Evolutionary conservation across 1,140 invertebrate genomes (phyloP).

Genomic region (Trichonephila clavipes): DNA sequence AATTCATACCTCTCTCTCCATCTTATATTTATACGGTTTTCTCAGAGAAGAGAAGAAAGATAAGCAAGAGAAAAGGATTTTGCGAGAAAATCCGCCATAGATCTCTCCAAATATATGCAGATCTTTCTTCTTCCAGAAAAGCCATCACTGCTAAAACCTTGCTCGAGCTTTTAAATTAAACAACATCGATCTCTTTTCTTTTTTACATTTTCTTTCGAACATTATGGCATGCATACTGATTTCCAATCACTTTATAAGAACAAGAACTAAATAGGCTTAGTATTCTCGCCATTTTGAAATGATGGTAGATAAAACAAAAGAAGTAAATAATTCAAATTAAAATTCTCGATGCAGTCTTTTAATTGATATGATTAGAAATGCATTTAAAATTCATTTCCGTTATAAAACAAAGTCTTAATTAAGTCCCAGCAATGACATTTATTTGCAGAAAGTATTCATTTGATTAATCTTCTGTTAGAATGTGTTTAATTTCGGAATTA

Average conservation of each 20-base stretch:
- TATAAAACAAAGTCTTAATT: not conserved
- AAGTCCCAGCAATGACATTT: not conserved
- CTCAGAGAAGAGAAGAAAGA: not conserved
- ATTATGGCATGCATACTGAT: not conserved
- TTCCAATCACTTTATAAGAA: not conserved
- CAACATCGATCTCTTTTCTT: not conserved
- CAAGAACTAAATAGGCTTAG: not conserved
- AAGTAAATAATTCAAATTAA: not conserved
- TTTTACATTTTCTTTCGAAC: not conserved
- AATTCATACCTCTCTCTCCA: not conserved
- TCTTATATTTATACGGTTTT: not conserved
- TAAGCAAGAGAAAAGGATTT: not conserved
- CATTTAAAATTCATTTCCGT: not conserved
- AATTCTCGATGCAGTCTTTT: not conserved
- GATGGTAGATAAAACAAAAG: not conserved
- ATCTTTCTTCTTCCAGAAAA: not conserved
- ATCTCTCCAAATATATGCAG: conserved; percentile 1
- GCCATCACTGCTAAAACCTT: not conserved
- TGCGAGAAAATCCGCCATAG: not conserved
- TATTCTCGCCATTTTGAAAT: not conserved
- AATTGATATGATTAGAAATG: not conserved
- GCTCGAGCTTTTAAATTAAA: not conserved
- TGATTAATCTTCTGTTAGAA: not conserved
- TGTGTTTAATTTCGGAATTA: not conserved
- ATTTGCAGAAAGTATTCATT: not conserved